These are phyloP conservation scores for Enteromius thamalakanensis DNA, from an alignment of 2,797 vertebrate genomes.

Conservation along the genomic window DNA sequence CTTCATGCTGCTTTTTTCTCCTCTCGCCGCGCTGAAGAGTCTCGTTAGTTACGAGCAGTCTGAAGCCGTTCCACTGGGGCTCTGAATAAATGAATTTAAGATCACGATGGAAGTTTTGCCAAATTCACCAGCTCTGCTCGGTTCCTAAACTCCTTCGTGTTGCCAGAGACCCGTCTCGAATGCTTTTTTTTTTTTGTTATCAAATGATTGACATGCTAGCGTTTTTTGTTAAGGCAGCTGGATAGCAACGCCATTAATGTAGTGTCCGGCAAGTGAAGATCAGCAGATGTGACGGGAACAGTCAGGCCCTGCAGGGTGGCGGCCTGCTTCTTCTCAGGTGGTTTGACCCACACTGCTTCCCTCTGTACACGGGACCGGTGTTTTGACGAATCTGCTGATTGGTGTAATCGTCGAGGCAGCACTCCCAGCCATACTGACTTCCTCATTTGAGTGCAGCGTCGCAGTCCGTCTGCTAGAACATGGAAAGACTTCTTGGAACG, in stretches of 20 bases:
- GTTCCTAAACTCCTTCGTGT: background rate
- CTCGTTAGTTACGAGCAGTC: conserved; percentile 34
- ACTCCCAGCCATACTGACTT: conserved; percentile 52
- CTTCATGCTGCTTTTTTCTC: conserved; percentile 30
- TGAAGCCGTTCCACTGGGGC: conserved; percentile 26
- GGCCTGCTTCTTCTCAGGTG: conserved; percentile 61
- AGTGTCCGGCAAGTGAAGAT: conserved; percentile 55
- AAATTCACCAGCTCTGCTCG: conserved; percentile 31
- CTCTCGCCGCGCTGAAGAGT: conserved; percentile 21
- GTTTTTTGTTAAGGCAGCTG: conserved; percentile 19
- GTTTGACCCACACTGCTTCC: conserved; percentile 51
- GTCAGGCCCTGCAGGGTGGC: conserved; percentile 46
- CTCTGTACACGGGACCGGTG: background rate
- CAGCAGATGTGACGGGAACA: conserved; percentile 59
- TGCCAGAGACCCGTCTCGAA: background rate
- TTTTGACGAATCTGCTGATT: conserved; percentile 62
- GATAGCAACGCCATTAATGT: conserved; percentile 23
- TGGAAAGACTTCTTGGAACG: conserved; percentile 72
- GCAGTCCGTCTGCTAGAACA: conserved; percentile 70
- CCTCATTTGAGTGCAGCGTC: conserved; percentile 71
- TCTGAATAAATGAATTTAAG: conserved; percentile 41
- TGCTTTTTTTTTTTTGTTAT: background rate
- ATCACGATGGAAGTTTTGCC: conserved; percentile 30
- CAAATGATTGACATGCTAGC: background rate
- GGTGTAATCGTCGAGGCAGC: conserved; percentile 58